Evolutionary conservation across 1,140 invertebrate genomes (phyloP).

Genomic region (Radopholus similis): DNA sequence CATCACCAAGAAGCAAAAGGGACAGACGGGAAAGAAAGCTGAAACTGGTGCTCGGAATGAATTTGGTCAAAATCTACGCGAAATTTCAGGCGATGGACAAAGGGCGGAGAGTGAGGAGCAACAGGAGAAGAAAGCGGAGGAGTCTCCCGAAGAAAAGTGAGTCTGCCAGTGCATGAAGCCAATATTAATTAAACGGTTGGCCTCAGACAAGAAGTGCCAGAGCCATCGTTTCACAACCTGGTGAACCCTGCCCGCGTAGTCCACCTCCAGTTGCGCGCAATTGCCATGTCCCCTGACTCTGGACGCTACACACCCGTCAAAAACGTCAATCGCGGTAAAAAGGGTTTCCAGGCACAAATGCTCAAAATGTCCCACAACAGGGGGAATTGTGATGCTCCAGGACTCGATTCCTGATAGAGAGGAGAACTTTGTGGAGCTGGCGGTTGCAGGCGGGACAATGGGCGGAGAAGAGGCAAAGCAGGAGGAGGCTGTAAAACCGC

Average conservation of each 20-base stretch:
- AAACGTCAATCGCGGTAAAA: slow-evolving; percentile 72
- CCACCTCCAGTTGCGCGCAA: slow-evolving; percentile 83
- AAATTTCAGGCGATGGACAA: too few relatives aligned
- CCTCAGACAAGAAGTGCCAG: slow-evolving; percentile 65
- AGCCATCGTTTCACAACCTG: slow-evolving; percentile 82
- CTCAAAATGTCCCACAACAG: too few relatives aligned
- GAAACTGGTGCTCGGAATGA: too few relatives aligned
- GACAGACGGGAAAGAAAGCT: slow-evolving; percentile 62
- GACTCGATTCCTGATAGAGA: slow-evolving; percentile 74
- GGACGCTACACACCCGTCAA: slow-evolving; percentile 80
- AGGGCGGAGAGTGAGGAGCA: slow-evolving; percentile 65
- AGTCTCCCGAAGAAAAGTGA: too few relatives aligned
- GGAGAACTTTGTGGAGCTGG: slow-evolving; percentile 83
- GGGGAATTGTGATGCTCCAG: slow-evolving; percentile 87
- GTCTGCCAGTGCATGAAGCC: slow-evolving; percentile 52
- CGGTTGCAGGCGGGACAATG: slow-evolving; percentile 59
- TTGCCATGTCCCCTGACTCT: slow-evolving; percentile 73
- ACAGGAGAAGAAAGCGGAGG: slow-evolving; percentile 53
- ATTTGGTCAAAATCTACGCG: too few relatives aligned
- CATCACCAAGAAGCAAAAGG: slow-evolving; percentile 83
- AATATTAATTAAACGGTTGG: slow-evolving; percentile 25
- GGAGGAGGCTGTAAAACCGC: neutral
- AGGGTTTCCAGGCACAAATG: too few relatives aligned
- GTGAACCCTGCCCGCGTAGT: slow-evolving; percentile 88
- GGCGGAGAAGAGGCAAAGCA: neutral